A percentile compares a stretch with the other conserved stretches of the same genome.
Conservation (phyloP, 2,888 invertebrate genomes). For the Horisme vitalbata region DNA sequence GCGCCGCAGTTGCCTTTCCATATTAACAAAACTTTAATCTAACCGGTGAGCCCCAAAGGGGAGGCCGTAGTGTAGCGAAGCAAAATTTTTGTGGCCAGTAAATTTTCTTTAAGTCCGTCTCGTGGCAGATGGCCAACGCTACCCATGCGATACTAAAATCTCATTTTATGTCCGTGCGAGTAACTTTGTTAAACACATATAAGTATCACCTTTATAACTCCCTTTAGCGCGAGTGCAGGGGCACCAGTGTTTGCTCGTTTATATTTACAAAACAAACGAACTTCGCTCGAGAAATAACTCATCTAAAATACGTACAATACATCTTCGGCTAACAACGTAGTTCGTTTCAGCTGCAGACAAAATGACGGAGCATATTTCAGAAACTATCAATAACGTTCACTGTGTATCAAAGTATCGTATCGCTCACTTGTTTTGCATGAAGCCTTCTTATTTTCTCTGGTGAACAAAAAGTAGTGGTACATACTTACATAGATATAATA, state of each 20-base stretch:
- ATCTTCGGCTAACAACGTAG: slow-evolving; percentile 50
- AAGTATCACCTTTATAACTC: slow-evolving; percentile 35
- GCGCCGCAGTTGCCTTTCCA: slow-evolving; percentile 55
- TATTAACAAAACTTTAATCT: slow-evolving; percentile 73
- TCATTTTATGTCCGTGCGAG: slow-evolving; percentile 49
- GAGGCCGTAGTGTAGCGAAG: slow-evolving; percentile 41
- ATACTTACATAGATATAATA: too few relatives aligned
- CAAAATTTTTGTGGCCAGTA: slow-evolving; percentile 68
- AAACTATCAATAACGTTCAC: slow-evolving; percentile 51
- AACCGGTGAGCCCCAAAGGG: slow-evolving; percentile 51
- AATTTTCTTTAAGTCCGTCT: slow-evolving; percentile 68
- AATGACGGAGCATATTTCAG: slow-evolving; percentile 54
- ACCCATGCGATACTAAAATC: slow-evolving; percentile 57
- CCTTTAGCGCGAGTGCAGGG: slow-evolving; percentile 14
- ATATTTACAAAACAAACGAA: slow-evolving; percentile 47
- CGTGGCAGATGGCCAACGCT: slow-evolving; percentile 65
- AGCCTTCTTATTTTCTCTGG: slow-evolving; percentile 38
- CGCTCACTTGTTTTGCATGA: slow-evolving; percentile 45
- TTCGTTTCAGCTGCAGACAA: slow-evolving; percentile 53
- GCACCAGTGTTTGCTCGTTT: slow-evolving; percentile 31
- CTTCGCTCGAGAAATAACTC: slow-evolving; percentile 40
- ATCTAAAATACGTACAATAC: slow-evolving; percentile 50
- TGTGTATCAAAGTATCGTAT: slow-evolving; percentile 46
- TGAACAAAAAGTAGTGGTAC: slow-evolving; percentile 39
- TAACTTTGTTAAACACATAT: slow-evolving; percentile 51